Percentiles rank a stretch among this genome's conserved stretches.
Evolutionary conservation across 1,140 invertebrate species (phyloP).

Genomic region (Trichonephila inaurata): DNA sequence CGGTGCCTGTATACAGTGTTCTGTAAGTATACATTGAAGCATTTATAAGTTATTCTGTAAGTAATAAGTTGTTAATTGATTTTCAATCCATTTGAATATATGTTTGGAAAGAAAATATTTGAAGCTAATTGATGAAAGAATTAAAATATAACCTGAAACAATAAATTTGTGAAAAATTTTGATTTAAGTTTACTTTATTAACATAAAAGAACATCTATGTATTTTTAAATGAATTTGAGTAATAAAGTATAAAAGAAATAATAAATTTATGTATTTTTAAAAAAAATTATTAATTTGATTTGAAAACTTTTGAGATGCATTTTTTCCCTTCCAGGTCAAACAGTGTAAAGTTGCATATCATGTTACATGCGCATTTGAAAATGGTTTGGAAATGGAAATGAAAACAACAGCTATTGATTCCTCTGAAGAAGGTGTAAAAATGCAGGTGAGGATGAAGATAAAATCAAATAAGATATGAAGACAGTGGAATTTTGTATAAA

Average conservation of each 20-base stretch:
- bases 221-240: too few species aligned
- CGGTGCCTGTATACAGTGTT: constrained; percentile 98
- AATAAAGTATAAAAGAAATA: background rate
- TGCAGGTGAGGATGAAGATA: constrained; percentile 54
- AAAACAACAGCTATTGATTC: constrained; percentile 71
- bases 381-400: constrained; percentile 94
- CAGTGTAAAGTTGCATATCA: constrained; percentile 99
- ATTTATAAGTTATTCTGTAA: background rate
- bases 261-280: too few species aligned
- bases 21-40: constrained; percentile 81
- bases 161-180: too few species aligned
- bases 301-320: background rate
- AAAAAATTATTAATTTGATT: background rate
- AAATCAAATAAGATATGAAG: background rate
- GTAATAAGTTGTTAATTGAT: too few species aligned
- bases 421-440: constrained; percentile 77
- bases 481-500: background rate
- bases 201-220: too few species aligned
- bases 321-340: constrained; percentile 84
- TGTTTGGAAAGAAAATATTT: too few species aligned
- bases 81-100: too few species aligned
- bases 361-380: constrained; percentile 98
- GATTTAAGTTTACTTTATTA: too few species aligned
- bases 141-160: too few species aligned
- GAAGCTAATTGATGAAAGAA: too few species aligned